A percentile compares a stretch with the other conserved stretches of the same genome.
Evolutionary conservation across 2,797 vertebrate genomes (phyloP).

Genomic region (Adelosebastes latens): DNA sequence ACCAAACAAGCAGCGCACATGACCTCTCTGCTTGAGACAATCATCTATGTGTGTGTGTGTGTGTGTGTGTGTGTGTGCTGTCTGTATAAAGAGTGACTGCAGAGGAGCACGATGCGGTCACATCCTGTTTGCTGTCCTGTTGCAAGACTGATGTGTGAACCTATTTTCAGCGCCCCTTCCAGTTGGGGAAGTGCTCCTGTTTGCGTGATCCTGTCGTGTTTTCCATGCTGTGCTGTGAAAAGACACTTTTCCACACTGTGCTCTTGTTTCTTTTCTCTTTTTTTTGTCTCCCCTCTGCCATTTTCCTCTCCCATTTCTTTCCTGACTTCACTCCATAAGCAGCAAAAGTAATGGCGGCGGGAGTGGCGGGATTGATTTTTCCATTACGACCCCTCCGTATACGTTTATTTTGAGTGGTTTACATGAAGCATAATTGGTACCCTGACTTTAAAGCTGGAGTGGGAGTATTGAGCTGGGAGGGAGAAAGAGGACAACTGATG

Average conservation of each 20-base stretch:
- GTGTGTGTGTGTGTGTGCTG: not conserved
- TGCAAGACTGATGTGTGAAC: slow-evolving; percentile 3
- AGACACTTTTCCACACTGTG: slow-evolving; percentile 34
- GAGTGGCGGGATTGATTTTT: slow-evolving; percentile 64
- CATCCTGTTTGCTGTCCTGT: slow-evolving; percentile 50
- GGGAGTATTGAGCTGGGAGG: slow-evolving; percentile 28
- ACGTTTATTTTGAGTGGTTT: slow-evolving; percentile 72
- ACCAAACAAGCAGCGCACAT: slow-evolving; percentile 56
- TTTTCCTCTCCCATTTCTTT: slow-evolving; percentile 60
- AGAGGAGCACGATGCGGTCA: slow-evolving; percentile 6
- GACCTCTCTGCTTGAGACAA: slow-evolving; percentile 40
- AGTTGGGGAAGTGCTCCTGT: slow-evolving; percentile 30
- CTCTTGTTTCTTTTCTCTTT: not conserved
- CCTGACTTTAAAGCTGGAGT: slow-evolving; percentile 39
- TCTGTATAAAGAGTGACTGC: slow-evolving; percentile 11
- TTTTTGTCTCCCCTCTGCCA: not conserved
- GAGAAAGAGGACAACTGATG: slow-evolving; percentile 31
- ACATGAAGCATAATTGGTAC: slow-evolving; percentile 60
- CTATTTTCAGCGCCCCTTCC: slow-evolving; percentile 48
- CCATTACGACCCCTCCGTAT: slow-evolving; percentile 54
- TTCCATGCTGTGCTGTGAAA: slow-evolving; percentile 54
- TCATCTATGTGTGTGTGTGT: not conserved
- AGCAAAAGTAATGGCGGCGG: slow-evolving; percentile 33
- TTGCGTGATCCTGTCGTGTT: slow-evolving; percentile 45
- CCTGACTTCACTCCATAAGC: slow-evolving; percentile 56